Base-by-base conservation (phyloP, 2,888 invertebrate genomes). In the Amorpha juglandis region DNA sequence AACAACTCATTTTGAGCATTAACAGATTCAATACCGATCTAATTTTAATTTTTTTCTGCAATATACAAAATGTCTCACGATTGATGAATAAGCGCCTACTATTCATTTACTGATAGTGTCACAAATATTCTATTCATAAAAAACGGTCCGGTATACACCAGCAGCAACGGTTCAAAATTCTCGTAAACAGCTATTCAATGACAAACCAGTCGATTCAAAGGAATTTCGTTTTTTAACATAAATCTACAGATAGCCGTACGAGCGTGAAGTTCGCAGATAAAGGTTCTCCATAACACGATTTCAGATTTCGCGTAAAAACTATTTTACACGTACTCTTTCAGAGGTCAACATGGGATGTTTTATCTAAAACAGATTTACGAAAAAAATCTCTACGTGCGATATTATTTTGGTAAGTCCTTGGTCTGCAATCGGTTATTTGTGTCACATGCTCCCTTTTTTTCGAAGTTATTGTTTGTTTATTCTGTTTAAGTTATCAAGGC, bases 231-330 rank as follows among this genome's bases (percentile, higher is more conserved):
- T 71, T 74, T 76, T 71, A 72, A 71, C 69, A 27, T 67, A 74
- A 71, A 69, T 70, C 65, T 51, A 65, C 63, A 67, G 70, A 68
- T 68, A 75, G 65, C 68, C 78, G 76, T 82, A 79, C 81, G 79
- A 80, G 80, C 84, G 81, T 84, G 77, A 80, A 78, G 70, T 74
- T 70, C 70, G 63, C 67, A 67, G 70, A 72, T 74, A 71, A 74
- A 70, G 66, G 67, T 66, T 70, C 75, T 77, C 77, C 75, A 74
- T 78, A 78, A 78, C 78, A 78, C 78, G 58, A 58, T 42, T 58
- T 58, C 73, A 66, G 75, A 78, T 67, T 64, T 47, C 67, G 68
- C 68, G 71, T 78, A 68, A 66, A 70, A 74, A 74, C 65, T 55
- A 52, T 47, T 63, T 63, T 52, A 70, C 70, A 69, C 70, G 72